Evolutionary conservation across 2,888 invertebrate species (phyloP).

Genomic region (Athalia cordata): DNA sequence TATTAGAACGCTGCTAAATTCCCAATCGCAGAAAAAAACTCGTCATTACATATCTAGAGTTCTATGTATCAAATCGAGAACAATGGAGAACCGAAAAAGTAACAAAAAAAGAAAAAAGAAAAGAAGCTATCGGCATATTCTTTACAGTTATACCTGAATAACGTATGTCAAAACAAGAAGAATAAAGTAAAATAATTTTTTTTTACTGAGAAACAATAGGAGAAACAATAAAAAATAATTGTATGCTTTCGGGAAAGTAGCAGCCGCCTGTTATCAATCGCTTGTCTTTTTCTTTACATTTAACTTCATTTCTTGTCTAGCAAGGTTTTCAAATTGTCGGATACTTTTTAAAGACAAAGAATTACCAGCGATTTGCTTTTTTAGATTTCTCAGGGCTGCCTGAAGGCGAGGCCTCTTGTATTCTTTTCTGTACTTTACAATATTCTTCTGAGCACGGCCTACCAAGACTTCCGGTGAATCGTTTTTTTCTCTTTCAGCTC

Average conservation of each 20-base stretch:
- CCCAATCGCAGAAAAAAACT: slow-evolving; percentile 3
- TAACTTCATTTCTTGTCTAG: slow-evolving; percentile 12
- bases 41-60: background rate
- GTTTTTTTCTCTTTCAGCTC: background rate
- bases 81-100: background rate
- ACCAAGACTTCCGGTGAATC: background rate
- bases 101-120: slow-evolving; percentile 7
- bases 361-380: background rate
- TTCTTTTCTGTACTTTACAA: slow-evolving; percentile 2
- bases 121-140: background rate
- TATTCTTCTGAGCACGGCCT: background rate
- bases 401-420: background rate
- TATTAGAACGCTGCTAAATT: slow-evolving; percentile 13
- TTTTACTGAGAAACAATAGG: background rate
- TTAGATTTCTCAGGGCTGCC: background rate
- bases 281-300: background rate
- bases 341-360: background rate
- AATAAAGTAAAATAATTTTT: background rate
- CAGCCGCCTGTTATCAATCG: background rate
- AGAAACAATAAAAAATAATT: background rate
- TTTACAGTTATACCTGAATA: background rate
- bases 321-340: background rate
- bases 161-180: background rate
- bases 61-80: background rate
- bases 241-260: background rate